phyloP scores from a whole-genome alignment of 2,888 invertebrate genomes.

The Omphaloscelis lunosa region DNA sequence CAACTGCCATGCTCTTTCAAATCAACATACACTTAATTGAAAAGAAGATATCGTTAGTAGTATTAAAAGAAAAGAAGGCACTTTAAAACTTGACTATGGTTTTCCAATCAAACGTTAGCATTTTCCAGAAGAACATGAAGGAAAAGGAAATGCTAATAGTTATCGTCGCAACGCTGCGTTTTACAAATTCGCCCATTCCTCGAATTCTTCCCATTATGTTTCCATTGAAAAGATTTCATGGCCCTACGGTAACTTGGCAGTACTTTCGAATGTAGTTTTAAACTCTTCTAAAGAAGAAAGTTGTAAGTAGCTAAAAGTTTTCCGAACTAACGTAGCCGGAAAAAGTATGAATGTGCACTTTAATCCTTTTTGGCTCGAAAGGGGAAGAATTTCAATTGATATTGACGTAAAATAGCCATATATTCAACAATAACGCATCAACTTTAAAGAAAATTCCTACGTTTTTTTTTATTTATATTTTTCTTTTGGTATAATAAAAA shows the following conservation, averaged over 20 bases:
- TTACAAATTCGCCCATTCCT: constrained; percentile 29
- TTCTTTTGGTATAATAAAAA: constrained; percentile 61
- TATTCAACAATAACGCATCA: constrained; percentile 33
- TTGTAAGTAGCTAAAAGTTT: constrained; percentile 42
- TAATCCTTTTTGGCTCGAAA: constrained; percentile 32
- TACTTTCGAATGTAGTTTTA: constrained; percentile 57
- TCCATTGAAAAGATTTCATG: constrained; percentile 38
- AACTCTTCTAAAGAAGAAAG: constrained; percentile 45
- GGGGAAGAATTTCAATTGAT: constrained; percentile 34
- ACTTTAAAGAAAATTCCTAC: constrained; percentile 44
- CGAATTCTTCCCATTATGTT: constrained; percentile 33
- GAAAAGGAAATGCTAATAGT: constrained; percentile 22
- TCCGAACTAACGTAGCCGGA: constrained; percentile 11
- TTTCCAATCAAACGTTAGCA: background rate
- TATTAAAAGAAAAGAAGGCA: too few relatives aligned
- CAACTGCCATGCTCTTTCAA: too few relatives aligned
- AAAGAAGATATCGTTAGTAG: too few relatives aligned
- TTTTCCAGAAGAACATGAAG: background rate
- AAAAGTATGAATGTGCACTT: constrained; percentile 39
- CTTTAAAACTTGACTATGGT: background rate
- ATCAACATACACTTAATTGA: too few relatives aligned
- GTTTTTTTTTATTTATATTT: constrained; percentile 36
- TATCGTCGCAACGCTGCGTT: constrained; percentile 18
- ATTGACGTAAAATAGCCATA: constrained; percentile 26
- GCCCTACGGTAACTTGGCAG: constrained; percentile 27